Evolutionary conservation across 2,113 vertebrate species (phyloP), one percentile per base, ranked within the genome.

Genomic region (Balaeniceps rex): DNA sequence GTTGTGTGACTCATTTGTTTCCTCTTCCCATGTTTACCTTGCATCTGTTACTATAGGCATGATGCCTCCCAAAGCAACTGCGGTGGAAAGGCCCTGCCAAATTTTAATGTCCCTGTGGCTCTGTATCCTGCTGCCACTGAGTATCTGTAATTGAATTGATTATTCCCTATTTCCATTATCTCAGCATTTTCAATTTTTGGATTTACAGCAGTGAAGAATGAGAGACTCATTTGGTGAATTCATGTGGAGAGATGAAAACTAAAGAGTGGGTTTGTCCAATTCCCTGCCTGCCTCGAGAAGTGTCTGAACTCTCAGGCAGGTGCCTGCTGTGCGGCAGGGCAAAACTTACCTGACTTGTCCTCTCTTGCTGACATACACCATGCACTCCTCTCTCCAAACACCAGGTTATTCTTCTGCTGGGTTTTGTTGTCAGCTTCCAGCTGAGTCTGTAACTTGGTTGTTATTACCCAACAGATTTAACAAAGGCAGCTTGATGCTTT

Each of bases 331-430:
- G 49, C 2, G 3, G 34, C 36, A 54, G 46, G 25, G 18, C 29
- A 64, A 26, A 83, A 74, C 60, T 58, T 75, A 26, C 42, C 33
- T 4, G 0, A 51, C 36, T 70, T 60, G 17, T 57, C n/a, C 61
- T 38, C 34, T 81, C 33, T 70, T 1, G 2, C 82, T 75, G 47
- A 26, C 11, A 12, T 22, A 16, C 12, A 55, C 22, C 1, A 0
- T 76, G 11, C 23, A 8, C 47, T 76, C 3, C 23, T 75, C 18
- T 78, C 34, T 87, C 46, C 60, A 66, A 80, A 84, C 29, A 28
- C 12, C 0, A 0, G 10, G 10, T 26, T 54, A 19, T 78, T 85
- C 31, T 55, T 78, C 63, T 51, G 7, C 47, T 65, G 40, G 7
- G 7, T 76, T 75, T 88, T 75, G 12, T 38, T 87, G 70, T 84